Percentiles rank a stretch among this genome's conserved stretches.
Evolutionary conservation across 2,797 vertebrate genomes (phyloP).

Genomic region (Podargus strigoides): DNA sequence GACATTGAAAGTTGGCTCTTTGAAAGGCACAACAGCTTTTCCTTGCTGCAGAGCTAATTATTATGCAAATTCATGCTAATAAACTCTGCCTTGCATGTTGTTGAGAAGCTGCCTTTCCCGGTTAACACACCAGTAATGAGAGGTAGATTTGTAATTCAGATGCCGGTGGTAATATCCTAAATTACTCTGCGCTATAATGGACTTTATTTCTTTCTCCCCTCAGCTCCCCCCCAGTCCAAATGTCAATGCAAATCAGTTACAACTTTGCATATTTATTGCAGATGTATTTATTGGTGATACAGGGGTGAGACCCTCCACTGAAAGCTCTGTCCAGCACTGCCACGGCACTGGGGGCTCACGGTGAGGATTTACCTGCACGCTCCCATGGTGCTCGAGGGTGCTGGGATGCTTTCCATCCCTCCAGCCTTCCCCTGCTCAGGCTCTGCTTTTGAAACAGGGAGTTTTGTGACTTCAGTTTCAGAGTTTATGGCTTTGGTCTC

Average conservation of each 20-base stretch:
- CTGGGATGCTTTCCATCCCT: neutral
- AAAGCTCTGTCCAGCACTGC: neutral
- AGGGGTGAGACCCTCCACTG: slow-evolving; percentile 55
- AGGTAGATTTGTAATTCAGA: slow-evolving; percentile 83
- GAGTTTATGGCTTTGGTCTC: neutral
- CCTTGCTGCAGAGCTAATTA: slow-evolving; percentile 77
- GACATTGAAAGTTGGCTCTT: slow-evolving; percentile 78
- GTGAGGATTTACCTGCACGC: too few relatives aligned
- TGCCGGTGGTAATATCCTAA: slow-evolving; percentile 79
- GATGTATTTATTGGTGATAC: slow-evolving; percentile 73
- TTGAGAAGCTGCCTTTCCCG: slow-evolving; percentile 76
- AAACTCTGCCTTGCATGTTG: slow-evolving; percentile 77
- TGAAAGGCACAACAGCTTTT: slow-evolving; percentile 74
- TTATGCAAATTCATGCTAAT: slow-evolving; percentile 84
- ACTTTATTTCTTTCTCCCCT: slow-evolving; percentile 63
- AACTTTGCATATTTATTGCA: slow-evolving; percentile 75
- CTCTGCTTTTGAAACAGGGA: neutral
- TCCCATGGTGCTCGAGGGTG: neutral
- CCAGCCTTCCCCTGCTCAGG: neutral
- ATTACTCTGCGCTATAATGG: slow-evolving; percentile 74
- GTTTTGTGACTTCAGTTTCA: neutral
- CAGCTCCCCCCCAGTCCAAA: slow-evolving; percentile 52
- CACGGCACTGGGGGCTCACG: fast-evolving
- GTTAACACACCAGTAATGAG: slow-evolving; percentile 80
- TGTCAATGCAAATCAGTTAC: slow-evolving; percentile 76